A percentile compares a stretch with the other conserved stretches of the same genome.
Conservation (phyloP, 2,797 vertebrate species). For the Enteromius afrohamiltoni region DNA sequence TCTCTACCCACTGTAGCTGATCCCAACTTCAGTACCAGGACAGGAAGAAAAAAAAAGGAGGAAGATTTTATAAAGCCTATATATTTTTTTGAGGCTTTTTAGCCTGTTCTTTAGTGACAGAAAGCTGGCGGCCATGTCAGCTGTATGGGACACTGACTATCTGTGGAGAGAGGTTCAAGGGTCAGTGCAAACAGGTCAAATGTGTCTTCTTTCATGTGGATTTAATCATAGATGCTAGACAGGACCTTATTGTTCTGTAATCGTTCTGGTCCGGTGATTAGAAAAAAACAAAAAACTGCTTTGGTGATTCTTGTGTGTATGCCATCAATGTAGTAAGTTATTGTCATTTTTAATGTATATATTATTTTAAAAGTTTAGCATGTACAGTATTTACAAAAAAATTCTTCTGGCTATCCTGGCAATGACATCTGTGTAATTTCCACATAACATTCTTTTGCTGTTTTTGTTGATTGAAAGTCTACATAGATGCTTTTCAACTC, state of each 20-base stretch:
- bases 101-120: background rate
- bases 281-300: background rate
- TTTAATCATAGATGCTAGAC: background rate
- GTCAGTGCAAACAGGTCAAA: conserved; percentile 56
- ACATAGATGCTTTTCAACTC: background rate
- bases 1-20: background rate
- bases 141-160: conserved; percentile 63
- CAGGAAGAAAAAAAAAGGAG: conserved; percentile 5
- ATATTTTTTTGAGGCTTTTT: background rate
- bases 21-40: background rate
- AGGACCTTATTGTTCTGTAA: background rate
- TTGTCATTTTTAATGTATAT: background rate
- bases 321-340: background rate
- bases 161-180: conserved; percentile 67
- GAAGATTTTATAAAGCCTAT: background rate
- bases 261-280: background rate
- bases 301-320: background rate
- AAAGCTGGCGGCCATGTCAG: conserved; percentile 53
- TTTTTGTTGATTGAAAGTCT: background rate
- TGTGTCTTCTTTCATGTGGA: conserved; percentile 8
- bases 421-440: background rate
- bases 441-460: background rate
- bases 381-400: background rate
- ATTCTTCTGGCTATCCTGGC: background rate
- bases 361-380: background rate